phyloP scores from a whole-genome alignment of 2,113 vertebrate species.

The Montifringilla adamsi region DNA sequence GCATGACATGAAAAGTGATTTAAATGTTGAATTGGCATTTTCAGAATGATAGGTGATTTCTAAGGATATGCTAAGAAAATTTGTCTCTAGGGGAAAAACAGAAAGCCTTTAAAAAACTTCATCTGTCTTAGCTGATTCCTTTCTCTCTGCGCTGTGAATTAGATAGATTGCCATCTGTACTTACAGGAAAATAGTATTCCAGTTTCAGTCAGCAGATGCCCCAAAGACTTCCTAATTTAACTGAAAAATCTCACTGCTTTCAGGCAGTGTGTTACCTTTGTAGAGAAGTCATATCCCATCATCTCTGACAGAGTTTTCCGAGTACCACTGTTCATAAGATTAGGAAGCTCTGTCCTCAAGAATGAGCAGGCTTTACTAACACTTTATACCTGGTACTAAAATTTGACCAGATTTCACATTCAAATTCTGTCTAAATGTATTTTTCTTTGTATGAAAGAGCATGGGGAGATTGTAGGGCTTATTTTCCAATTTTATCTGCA shows the following conservation, averaged over 20 bases:
- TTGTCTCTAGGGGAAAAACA: neutral
- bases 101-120: neutral
- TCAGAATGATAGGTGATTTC: neutral
- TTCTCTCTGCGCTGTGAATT: neutral
- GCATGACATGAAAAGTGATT: neutral
- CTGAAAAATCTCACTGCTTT: neutral
- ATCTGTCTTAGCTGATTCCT: neutral
- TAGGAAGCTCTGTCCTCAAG: neutral
- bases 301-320: neutral
- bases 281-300: neutral
- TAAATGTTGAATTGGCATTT: neutral
- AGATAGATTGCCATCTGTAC: neutral
- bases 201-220: neutral
- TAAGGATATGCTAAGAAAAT: neutral
- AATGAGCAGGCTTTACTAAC: neutral
- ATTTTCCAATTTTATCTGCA: rapidly evolving
- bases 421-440: neutral
- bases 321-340: neutral
- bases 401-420: neutral
- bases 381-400: neutral
- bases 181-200: neutral
- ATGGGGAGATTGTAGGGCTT: neutral
- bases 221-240: neutral
- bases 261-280: neutral
- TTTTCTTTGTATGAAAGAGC: neutral